Percentiles rank a stretch among this genome's conserved stretches.
Conservation (phyloP, 2,797 vertebrate genomes). For the Ambastaia sidthimunki region DNA sequence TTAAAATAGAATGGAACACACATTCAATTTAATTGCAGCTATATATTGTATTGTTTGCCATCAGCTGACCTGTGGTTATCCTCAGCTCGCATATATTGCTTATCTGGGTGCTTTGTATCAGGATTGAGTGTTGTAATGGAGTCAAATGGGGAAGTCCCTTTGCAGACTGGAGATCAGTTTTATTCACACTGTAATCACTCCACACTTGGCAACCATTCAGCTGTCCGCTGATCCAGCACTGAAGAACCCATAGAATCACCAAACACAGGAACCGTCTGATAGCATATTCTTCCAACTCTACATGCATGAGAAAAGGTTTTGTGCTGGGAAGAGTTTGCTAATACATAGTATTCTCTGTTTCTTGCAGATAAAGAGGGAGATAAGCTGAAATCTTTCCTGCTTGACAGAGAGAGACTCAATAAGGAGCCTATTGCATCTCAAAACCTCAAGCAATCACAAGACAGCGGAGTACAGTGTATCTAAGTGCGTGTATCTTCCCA, state of each 20-base stretch:
- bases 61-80: not conserved
- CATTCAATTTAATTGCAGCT: not conserved
- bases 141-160: constrained; percentile 44
- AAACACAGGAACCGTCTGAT: constrained; percentile 24
- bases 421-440: constrained; percentile 26
- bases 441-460: constrained; percentile 48
- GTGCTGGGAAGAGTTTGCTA: constrained; percentile 7
- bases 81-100: not conserved
- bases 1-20: not conserved
- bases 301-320: constrained; percentile 7
- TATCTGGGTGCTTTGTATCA: constrained; percentile 35
- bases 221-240: constrained; percentile 18
- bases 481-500: constrained; percentile 20
- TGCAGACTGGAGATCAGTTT: constrained; percentile 53
- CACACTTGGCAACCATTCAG: not conserved
- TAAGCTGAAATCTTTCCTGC: constrained; percentile 14
- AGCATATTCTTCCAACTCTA: constrained; percentile 4
- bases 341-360: constrained; percentile 28
- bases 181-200: constrained; percentile 52
- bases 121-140: constrained; percentile 37
- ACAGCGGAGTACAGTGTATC: constrained; percentile 11
- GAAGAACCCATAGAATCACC: constrained; percentile 14
- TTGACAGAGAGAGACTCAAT: constrained; percentile 32
- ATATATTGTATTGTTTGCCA: not conserved
- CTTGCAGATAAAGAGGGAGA: not conserved